Percentiles rank a stretch among this genome's conserved stretches.
These are phyloP conservation scores for Marmota monax DNA, from an alignment of 2,113 vertebrate species.

Conservation along the genomic window DNA sequence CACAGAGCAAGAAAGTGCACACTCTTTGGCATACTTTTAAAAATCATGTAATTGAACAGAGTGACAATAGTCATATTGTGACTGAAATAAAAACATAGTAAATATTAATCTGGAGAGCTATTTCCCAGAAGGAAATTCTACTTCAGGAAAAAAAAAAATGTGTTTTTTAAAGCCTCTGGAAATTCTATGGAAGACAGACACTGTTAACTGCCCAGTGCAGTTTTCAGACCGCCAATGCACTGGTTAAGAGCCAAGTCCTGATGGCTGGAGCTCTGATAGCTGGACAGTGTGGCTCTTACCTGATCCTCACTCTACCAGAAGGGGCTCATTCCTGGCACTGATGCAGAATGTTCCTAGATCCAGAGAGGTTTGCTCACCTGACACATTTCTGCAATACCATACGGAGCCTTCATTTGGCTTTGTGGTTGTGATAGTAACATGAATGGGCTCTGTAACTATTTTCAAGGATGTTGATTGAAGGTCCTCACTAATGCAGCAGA, in stretches of 20 bases:
- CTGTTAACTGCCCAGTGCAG: not conserved
- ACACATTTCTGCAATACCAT: not conserved
- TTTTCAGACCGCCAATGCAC: not conserved
- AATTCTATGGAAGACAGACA: not conserved
- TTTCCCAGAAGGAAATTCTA: not conserved
- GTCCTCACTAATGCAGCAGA: not conserved
- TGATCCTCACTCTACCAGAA: not conserved
- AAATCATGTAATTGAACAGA: not conserved
- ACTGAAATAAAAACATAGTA: not conserved
- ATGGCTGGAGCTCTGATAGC: not conserved
- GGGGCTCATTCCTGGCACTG: not conserved
- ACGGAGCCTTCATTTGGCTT: not conserved
- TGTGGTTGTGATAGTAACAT: fast-evolving
- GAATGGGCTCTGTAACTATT: not conserved
- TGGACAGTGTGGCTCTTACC: too few relatives aligned
- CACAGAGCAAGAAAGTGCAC: not conserved
- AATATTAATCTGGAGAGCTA: not conserved
- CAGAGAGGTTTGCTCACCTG: not conserved
- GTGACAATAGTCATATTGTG: not conserved
- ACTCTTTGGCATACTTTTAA: not conserved
- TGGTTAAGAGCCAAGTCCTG: not conserved
- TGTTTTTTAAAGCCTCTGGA: not conserved
- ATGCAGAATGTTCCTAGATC: not conserved
- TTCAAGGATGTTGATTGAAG: not conserved
- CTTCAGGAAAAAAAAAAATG: not conserved